Evolutionary conservation across 2,888 invertebrate genomes (phyloP), one percentile per base, ranked within the genome.

Genomic region (Bombylius discolor): DNA sequence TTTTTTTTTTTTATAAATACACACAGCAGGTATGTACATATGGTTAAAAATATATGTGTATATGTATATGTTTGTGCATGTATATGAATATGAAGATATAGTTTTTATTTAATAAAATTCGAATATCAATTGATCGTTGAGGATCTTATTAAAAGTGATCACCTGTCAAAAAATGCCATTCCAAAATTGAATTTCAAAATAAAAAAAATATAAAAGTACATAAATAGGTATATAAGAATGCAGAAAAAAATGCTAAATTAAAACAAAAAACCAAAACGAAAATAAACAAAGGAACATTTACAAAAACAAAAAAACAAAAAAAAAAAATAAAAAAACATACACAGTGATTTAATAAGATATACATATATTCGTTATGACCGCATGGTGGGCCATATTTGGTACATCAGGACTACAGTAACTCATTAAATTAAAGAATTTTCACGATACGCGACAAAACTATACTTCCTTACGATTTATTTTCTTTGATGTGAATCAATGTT

Each of bases 341-440:
- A 23, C 3, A 2, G 39, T 42, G 39, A 42, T 42, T 42, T 42
- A 42, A 42, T 42, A 11, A 11, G 39, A 42, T 42, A 42, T 11
- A 39, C 11, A 39, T n/a, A 23, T 23, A 42, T 11, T 11, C 39
- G 5, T 11, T 8, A 11, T 4, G 8, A 42, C 11, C 12, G 11
- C 39, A 42, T 42, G 39, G 39, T 42, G 39, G 39, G 39, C 39
- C 39, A 42, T 42, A 42, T 54, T 49, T 49, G 53, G 45, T n/a
- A 49, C 33, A 33, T 45, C 39, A 54, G 36, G 44, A 45, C 33
- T 54, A 14, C 53, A 49, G 53, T 54, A 49, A 44, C 53, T 54
- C 53, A 54, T 54, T 54, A 54, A 54, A 54, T 49, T 49, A 49
- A 54, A 49, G 45, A 54, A 49, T 33, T 54, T 54, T 49, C 44